Evolutionary conservation across 2,113 vertebrate genomes (phyloP).

Genomic region (Oncorhynchus clarkii): DNA sequence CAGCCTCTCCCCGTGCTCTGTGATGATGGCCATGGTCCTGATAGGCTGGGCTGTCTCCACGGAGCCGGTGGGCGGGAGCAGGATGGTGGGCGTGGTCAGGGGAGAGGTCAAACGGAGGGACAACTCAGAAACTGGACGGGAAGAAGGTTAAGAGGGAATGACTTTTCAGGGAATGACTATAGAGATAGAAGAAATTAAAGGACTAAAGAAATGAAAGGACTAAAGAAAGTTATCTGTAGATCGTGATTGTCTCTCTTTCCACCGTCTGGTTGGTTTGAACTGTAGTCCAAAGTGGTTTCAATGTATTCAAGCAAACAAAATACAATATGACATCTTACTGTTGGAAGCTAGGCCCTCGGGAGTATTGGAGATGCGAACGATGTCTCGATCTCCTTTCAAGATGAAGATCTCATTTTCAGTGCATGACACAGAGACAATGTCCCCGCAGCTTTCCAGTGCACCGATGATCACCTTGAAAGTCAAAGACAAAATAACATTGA

Average conservation of each 20-base stretch:
- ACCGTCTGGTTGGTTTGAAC: no score
- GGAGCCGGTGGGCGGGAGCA: conserved; percentile 61
- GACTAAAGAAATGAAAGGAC: no score
- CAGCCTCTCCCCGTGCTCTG: conserved; percentile 44
- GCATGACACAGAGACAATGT: conserved; percentile 93
- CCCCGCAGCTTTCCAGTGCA: conserved; percentile 88
- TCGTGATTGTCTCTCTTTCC: no score
- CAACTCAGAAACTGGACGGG: conserved; percentile 53
- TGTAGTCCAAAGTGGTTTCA: no score
- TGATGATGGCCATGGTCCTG: conserved; percentile 74
- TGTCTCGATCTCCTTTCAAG: conserved; percentile 90
- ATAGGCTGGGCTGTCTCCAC: conserved; percentile 77
- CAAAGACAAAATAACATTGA: conserved; percentile 17
- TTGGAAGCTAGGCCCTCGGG: conserved; percentile 83
- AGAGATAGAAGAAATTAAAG: no score
- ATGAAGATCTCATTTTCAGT: conserved; percentile 95
- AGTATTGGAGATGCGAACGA: conserved; percentile 88
- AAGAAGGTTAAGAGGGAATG: background rate
- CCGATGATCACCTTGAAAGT: conserved; percentile 82
- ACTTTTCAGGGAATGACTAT: background rate
- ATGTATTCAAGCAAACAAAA: no score
- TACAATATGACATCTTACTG: conserved; percentile 66
- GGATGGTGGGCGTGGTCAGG: conserved; percentile 58
- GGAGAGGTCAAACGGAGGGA: conserved; percentile 63
- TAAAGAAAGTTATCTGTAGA: no score